Base-by-base conservation (phyloP, 2,888 invertebrate species). In the Schrankia costaestrigalis region DNA sequence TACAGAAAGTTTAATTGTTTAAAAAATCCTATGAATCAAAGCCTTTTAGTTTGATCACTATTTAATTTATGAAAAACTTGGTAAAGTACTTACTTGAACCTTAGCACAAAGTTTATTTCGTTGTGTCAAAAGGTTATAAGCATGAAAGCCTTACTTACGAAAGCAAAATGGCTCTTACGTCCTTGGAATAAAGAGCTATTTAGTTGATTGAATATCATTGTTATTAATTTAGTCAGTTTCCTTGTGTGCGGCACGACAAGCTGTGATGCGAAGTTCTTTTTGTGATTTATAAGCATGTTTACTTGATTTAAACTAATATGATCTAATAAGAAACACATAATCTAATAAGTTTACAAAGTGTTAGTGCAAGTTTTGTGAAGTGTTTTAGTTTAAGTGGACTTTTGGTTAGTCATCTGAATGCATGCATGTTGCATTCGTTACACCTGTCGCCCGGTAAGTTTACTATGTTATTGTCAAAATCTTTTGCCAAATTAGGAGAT, bases 381-480 rank as follows among this genome's bases (percentile, higher is more conserved):
- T 47, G 26, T 32, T 43, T 46, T 30, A 48, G 61, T 69, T n/a
- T 55, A 49, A 41, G 52, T 60, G 44, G 40, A 43, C 38, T 55
- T 41, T 24, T 52, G 60, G 63, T 52, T 42, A 37, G 60, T 64
- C 56, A 44, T 43, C 48, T 42, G 46, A 56, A 58, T 48, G 46
- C 51, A 61, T 64, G 61, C 23, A n/a, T n/a, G n/a, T 66, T 59
- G 56, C 54, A 46, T 48, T 57, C 48, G 46, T 42, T 54, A 50
- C 78, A 82, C 78, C 77, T 78, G 80, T 79, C 75, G 76, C 78
- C 80, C 71, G 82, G 83, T 82, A 71, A 70, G 81, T 73, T n/a
- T 51, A 30, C 27, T 28, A 18, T 59, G 45, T 61, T 56, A 44
- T 46, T 41, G 41, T 58, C 32, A 32, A 29, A 51, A 50, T 26